Conservation (phyloP, 2,888 invertebrate genomes). For the Pseudolycoriella hygida region DNA sequence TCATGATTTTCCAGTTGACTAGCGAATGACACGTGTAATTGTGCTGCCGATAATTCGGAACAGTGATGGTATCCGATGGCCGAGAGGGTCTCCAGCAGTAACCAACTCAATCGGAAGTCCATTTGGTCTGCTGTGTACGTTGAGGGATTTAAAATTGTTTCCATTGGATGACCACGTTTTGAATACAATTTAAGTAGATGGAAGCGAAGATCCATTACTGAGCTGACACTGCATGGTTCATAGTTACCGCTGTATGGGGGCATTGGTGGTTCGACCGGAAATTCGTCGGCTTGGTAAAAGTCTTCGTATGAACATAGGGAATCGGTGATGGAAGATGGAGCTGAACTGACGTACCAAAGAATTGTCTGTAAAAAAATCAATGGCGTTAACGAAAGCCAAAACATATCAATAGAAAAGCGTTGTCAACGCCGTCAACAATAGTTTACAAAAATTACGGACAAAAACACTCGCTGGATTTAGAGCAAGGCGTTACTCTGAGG, state of each 20-base stretch:
- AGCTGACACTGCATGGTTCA: conserved; percentile 11
- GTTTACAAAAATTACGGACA: too few relatives aligned
- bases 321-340: conserved; percentile 53
- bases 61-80: conserved; percentile 48
- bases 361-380: conserved; percentile 1
- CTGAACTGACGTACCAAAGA: conserved; percentile 45
- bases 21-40: conserved; percentile 53
- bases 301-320: conserved; percentile 52
- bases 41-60: conserved; percentile 35
- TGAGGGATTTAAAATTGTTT: conserved; percentile 50
- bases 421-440: too few relatives aligned
- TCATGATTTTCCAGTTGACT: conserved; percentile 67
- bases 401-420: conserved; percentile 13
- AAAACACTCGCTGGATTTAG: too few relatives aligned
- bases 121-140: conserved; percentile 62
- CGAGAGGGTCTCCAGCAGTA: conserved; percentile 47
- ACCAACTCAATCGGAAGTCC: conserved; percentile 72
- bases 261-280: conserved; percentile 25
- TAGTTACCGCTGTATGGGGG: conserved; percentile 19
- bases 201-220: conserved; percentile 57
- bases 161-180: conserved; percentile 41
- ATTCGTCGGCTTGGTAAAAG: conserved; percentile 35
- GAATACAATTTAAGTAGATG: conserved; percentile 66
- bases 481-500: too few relatives aligned
- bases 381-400: conserved; percentile 18